A percentile compares a stretch with the other conserved stretches of the same genome.
phyloP scores from a whole-genome alignment of 2,888 invertebrate genomes.

The Lingula anatina region DNA sequence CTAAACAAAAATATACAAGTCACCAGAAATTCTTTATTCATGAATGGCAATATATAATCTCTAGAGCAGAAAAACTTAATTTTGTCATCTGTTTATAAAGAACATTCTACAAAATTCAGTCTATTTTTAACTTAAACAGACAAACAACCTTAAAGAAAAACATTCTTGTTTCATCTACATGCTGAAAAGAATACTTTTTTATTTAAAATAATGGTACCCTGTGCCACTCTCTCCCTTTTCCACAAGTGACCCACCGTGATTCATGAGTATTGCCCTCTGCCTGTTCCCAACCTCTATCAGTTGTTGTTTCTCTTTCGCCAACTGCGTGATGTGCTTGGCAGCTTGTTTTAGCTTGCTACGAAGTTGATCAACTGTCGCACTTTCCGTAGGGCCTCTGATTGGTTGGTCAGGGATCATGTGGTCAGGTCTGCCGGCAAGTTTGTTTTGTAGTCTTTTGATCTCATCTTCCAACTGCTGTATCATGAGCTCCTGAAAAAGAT shows the following conservation, averaged over 20 bases:
- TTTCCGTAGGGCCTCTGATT: conserved; percentile 9
- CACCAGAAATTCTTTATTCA: too few relatives aligned
- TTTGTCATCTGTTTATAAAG: too few relatives aligned
- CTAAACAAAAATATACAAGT: too few relatives aligned
- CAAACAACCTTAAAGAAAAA: too few relatives aligned
- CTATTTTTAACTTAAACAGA: too few relatives aligned
- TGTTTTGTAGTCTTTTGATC: conserved; percentile 26
- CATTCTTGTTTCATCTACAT: too few relatives aligned
- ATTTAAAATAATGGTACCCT: too few relatives aligned
- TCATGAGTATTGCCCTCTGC: conserved; percentile 40
- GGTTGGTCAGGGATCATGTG: not conserved
- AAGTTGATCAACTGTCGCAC: conserved; percentile 18
- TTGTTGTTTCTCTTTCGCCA: conserved; percentile 46
- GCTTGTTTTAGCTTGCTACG: conserved; percentile 37
- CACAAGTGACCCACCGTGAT: conserved; percentile 21
- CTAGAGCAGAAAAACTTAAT: too few relatives aligned
- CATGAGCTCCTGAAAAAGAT: conserved; percentile 35
- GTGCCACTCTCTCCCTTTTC: too few relatives aligned
- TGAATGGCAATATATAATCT: too few relatives aligned
- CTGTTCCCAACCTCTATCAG: conserved; percentile 48
- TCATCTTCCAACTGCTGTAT: conserved; percentile 51
- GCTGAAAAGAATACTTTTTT: too few relatives aligned
- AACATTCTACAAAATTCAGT: too few relatives aligned
- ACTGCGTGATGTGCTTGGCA: conserved; percentile 38
- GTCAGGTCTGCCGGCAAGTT: conserved; percentile 1